These are phyloP conservation scores for Encarsia formosa DNA, from an alignment of 2,888 invertebrate species.

Conservation along the genomic window DNA sequence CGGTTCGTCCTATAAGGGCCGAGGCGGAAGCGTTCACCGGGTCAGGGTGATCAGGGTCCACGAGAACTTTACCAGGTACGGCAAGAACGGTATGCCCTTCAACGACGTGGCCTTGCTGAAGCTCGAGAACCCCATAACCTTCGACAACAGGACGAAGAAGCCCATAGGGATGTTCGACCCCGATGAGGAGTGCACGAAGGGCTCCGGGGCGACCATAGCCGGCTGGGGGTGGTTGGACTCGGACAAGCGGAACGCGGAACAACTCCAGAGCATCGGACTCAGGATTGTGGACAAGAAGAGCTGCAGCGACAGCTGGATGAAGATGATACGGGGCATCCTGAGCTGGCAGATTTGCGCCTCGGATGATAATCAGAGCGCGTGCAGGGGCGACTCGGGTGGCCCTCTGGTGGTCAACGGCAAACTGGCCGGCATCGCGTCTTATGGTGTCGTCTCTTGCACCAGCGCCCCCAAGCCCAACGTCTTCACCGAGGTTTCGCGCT, in stretches of 20 bases:
- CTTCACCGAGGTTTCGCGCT: no score
- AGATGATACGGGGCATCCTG: no score
- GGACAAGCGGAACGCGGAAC: slow-evolving; percentile 16
- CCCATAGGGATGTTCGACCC: neutral
- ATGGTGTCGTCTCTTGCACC: no score
- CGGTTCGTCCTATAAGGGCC: neutral
- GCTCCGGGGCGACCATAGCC: neutral
- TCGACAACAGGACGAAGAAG: neutral
- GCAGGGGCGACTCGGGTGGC: no score
- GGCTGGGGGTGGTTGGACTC: slow-evolving; percentile 18
- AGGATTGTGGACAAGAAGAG: no score
- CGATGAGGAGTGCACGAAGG: neutral
- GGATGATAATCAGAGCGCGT: no score
- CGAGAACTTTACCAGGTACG: neutral
- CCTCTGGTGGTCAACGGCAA: no score
- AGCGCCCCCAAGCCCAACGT: no score
- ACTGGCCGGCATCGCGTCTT: no score
- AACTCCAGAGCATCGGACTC: no score
- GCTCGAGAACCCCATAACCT: neutral
- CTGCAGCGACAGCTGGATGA: no score
- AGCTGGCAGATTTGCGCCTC: no score
- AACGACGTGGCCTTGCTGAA: neutral
- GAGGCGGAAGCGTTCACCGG: neutral
- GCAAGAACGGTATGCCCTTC: neutral
- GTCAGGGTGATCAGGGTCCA: neutral